Conservation (phyloP, 2,113 vertebrate genomes). For the Hemiprocne comata region DNA sequence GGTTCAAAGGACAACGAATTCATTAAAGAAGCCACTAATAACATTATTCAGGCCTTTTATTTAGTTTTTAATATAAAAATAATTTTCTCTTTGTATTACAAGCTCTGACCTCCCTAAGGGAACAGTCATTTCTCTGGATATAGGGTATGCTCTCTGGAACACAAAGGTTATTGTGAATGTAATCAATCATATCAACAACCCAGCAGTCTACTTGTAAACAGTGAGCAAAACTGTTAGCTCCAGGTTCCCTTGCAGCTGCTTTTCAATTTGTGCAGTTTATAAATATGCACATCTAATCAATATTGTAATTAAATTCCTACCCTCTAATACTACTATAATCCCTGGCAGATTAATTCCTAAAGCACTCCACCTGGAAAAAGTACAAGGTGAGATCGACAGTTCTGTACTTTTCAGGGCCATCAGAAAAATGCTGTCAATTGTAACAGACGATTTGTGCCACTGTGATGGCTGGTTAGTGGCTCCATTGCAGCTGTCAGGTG, state of each 20-base stretch:
- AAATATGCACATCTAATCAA: conserved; percentile 68
- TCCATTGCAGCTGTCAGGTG: background rate
- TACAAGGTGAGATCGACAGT: background rate
- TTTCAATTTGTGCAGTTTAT: conserved; percentile 52
- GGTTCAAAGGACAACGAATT: conserved; percentile 71
- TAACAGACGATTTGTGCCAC: background rate
- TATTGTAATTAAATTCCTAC: conserved; percentile 36
- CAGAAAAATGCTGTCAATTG: conserved; percentile 34
- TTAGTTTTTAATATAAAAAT: conserved; percentile 83
- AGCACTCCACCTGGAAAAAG: conserved; percentile 43
- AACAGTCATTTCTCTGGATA: conserved; percentile 76
- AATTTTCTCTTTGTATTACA: conserved; percentile 82
- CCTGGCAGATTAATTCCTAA: conserved; percentile 41
- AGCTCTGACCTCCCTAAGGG: conserved; percentile 66
- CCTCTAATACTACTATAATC: conserved; percentile 61
- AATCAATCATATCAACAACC: conserved; percentile 82
- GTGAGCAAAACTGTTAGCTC: conserved; percentile 69
- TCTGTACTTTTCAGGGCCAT: conserved; percentile 10
- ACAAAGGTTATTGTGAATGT: conserved; percentile 75
- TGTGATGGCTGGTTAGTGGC: background rate
- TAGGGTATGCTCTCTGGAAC: conserved; percentile 61
- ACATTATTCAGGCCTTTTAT: conserved; percentile 83
- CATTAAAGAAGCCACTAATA: conserved; percentile 77
- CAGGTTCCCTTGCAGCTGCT: conserved; percentile 57
- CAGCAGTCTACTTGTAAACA: conserved; percentile 72